A percentile compares a stretch with the other conserved stretches of the same genome.
phyloP scores from a whole-genome alignment of 2,113 vertebrate species.

The Boulengeromyrus knoepffleri region DNA sequence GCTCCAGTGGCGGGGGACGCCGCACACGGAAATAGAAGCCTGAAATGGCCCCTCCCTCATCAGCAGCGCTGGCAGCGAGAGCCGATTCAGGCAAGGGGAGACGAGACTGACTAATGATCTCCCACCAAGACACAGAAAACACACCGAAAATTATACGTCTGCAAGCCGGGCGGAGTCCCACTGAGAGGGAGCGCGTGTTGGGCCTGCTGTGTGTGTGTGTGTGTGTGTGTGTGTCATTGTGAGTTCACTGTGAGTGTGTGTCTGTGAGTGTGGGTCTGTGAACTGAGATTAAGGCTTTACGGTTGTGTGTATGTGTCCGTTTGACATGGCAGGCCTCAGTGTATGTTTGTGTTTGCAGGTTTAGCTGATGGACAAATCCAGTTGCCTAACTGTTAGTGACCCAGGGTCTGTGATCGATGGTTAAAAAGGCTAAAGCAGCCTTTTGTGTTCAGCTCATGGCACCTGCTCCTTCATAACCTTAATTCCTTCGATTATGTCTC shows the following conservation, averaged over 20 bases:
- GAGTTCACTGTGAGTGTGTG: background rate
- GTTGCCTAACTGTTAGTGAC: slow-evolving; percentile 40
- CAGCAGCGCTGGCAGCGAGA: background rate
- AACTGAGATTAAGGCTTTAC: background rate
- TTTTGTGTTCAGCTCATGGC: background rate
- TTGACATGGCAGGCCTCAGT: background rate
- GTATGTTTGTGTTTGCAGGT: background rate
- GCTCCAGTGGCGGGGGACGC: background rate
- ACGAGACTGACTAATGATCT: background rate
- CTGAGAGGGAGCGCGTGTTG: background rate
- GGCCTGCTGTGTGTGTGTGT: background rate
- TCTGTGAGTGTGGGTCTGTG: background rate
- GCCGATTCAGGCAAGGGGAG: background rate
- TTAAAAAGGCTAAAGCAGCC: background rate
- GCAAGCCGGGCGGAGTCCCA: background rate
- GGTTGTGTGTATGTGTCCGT: too few relatives aligned
- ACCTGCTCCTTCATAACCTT: background rate
- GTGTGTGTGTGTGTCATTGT: background rate
- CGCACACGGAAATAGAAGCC: background rate
- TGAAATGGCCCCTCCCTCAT: background rate
- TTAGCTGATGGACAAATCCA: slow-evolving; percentile 42
- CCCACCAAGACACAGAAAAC: background rate
- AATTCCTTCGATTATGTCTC: background rate
- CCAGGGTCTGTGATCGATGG: background rate
- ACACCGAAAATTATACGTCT: background rate